A percentile compares a stretch with the other conserved stretches of the same genome.
Conservation (phyloP, 1,140 invertebrate species). For the Leptoteleia sp. region DNA sequence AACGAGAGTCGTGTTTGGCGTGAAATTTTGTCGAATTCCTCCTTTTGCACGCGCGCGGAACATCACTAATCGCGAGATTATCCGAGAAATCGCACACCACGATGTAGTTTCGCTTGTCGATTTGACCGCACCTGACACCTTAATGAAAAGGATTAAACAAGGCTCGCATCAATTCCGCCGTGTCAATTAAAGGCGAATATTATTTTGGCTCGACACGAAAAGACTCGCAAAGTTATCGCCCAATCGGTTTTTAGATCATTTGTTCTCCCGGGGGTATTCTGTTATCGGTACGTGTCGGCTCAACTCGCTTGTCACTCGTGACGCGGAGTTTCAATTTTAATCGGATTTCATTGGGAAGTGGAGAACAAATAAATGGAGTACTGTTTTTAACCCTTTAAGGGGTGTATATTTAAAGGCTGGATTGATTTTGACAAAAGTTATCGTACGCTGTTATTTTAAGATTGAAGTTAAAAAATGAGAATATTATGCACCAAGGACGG, state of each 20-base stretch:
- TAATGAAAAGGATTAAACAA: slow-evolving; percentile 33
- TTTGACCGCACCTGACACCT: slow-evolving; percentile 10
- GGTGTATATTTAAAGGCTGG: too few species aligned
- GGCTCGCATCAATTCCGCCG: slow-evolving; percentile 7
- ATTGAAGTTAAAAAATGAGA: too few species aligned
- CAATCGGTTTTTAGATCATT: neutral
- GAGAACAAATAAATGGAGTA: slow-evolving; percentile 13
- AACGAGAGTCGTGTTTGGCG: neutral
- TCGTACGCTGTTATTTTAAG: too few species aligned
- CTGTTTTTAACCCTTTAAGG: too few species aligned
- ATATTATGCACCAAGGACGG: too few species aligned
- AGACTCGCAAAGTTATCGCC: neutral
- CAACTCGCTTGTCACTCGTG: slow-evolving; percentile 2
- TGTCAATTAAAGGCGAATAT: slow-evolving; percentile 8
- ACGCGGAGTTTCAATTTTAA: slow-evolving; percentile 1
- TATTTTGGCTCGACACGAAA: slow-evolving; percentile 1
- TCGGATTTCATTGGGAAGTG: slow-evolving; percentile 13
- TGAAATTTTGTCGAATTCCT: slow-evolving; percentile 16
- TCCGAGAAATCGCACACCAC: slow-evolving; percentile 12
- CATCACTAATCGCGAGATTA: slow-evolving; percentile 44
- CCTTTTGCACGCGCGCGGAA: neutral
- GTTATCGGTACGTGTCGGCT: slow-evolving; percentile 8
- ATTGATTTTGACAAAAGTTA: too few species aligned
- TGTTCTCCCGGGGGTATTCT: neutral
- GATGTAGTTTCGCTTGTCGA: slow-evolving; percentile 11